Conservation (phyloP, 2,797 vertebrate genomes). For the Ptychobarbus kaznakovi region DNA sequence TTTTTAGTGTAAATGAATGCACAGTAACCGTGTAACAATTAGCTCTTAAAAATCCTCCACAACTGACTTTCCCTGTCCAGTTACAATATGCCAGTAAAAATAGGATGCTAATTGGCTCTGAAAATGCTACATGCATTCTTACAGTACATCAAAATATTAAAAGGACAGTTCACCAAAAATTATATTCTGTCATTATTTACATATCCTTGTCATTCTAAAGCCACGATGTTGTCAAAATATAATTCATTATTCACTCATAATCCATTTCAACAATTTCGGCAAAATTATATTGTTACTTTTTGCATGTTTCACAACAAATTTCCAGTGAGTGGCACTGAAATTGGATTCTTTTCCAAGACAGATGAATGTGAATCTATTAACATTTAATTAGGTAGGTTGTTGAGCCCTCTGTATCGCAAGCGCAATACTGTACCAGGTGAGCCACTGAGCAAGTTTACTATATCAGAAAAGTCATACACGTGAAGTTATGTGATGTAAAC, state of each 20-base stretch:
- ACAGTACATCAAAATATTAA: neutral
- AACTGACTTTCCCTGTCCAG: neutral
- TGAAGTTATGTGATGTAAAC: neutral
- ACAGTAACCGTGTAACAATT: constrained; percentile 18
- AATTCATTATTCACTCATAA: neutral
- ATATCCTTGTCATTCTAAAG: neutral
- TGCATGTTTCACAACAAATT: neutral
- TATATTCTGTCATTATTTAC: neutral
- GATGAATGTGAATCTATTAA: neutral
- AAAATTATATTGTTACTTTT: neutral
- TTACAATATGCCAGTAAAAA: constrained; percentile 13
- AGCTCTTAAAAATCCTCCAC: constrained; percentile 1
- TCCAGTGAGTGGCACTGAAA: neutral
- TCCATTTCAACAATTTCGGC: neutral
- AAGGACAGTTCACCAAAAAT: neutral
- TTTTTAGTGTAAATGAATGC: constrained; percentile 17
- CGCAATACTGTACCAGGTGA: neutral
- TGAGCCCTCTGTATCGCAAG: neutral
- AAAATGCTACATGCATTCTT: neutral
- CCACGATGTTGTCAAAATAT: neutral
- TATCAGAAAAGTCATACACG: neutral
- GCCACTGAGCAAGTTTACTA: neutral
- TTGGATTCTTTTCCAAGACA: neutral
- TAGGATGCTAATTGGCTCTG: neutral
- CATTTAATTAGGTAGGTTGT: neutral